phyloP scores from a whole-genome alignment of 2,113 vertebrate genomes.

The Ophiodon elongatus region DNA sequence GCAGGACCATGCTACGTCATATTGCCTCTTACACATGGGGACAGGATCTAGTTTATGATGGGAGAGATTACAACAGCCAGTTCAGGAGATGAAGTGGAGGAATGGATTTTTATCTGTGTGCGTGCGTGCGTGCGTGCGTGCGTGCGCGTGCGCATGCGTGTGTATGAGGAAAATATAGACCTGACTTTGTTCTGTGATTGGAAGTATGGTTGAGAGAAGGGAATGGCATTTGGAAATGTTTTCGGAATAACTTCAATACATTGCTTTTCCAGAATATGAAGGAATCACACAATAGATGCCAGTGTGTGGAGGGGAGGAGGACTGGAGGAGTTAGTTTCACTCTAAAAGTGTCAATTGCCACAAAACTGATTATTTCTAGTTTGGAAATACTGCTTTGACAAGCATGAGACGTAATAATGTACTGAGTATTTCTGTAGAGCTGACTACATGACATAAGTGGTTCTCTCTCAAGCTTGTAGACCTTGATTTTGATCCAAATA shows the following conservation, averaged over 20 bases:
- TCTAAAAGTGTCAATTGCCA: not conserved
- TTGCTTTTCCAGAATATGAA: conserved; percentile 1
- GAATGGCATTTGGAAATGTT: not conserved
- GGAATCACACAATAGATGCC: not conserved
- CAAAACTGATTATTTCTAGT: not conserved
- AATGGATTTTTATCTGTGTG: conserved; percentile 13
- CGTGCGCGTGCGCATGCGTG: not conserved
- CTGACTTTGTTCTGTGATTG: not conserved
- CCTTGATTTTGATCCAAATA: not conserved
- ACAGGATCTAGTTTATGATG: conserved; percentile 35
- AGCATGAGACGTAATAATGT: not conserved
- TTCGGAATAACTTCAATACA: not conserved
- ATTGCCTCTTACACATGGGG: conserved; percentile 28
- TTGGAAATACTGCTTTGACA: not conserved
- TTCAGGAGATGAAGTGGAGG: conserved; percentile 8
- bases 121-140: not conserved
- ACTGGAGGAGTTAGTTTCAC: not conserved
- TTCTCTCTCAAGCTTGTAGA: not conserved
- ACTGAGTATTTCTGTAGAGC: not conserved
- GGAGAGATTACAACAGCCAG: conserved; percentile 18
- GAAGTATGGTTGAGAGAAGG: not conserved
- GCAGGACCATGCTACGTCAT: not conserved
- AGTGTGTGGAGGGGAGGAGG: not conserved
- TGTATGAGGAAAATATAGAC: not conserved
- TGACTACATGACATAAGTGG: not conserved